phyloP scores from a whole-genome alignment of 2,113 vertebrate species.

The Oncorhynchus nerka region DNA sequence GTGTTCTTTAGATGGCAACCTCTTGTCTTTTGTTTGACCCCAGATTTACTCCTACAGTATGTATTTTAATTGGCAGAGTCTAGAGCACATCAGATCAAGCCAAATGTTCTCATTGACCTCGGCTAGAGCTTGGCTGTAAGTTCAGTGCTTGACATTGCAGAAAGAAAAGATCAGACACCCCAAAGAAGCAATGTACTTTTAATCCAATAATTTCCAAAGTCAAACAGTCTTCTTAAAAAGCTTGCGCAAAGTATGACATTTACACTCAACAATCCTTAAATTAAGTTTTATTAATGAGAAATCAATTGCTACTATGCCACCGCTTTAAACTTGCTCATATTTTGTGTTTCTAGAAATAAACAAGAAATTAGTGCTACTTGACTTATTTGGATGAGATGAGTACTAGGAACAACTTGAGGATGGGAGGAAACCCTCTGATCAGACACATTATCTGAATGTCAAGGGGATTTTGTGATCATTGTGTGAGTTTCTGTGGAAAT shows the following conservation, averaged over 20 bases:
- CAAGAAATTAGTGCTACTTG: not conserved
- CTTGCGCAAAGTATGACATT: not conserved
- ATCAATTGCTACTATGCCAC: not conserved
- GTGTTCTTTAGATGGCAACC: conserved; percentile 23
- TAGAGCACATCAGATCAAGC: conserved; percentile 30
- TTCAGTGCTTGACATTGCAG: conserved; percentile 36
- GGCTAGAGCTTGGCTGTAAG: conserved; percentile 36
- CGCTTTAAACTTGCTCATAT: not conserved
- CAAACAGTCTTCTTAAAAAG: conserved; percentile 21
- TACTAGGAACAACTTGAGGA: not conserved
- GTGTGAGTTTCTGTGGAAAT: not conserved
- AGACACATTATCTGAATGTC: not conserved
- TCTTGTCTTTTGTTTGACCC: conserved; percentile 29
- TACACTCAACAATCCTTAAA: not conserved
- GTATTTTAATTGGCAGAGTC: conserved; percentile 45
- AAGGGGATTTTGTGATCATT: conserved; percentile 6
- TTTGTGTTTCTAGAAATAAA: not conserved
- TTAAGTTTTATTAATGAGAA: not conserved
- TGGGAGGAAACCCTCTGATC: not conserved
- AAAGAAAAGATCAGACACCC: conserved; percentile 21
- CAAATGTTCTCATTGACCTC: conserved; percentile 44
- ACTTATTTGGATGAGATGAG: not conserved
- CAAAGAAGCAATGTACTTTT: conserved; percentile 20
- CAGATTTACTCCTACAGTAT: conserved; percentile 39
- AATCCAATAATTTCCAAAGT: conserved; percentile 38